Evolutionary conservation across 2,888 invertebrate genomes (phyloP).

Genomic region (Trichopria drosophilae): DNA sequence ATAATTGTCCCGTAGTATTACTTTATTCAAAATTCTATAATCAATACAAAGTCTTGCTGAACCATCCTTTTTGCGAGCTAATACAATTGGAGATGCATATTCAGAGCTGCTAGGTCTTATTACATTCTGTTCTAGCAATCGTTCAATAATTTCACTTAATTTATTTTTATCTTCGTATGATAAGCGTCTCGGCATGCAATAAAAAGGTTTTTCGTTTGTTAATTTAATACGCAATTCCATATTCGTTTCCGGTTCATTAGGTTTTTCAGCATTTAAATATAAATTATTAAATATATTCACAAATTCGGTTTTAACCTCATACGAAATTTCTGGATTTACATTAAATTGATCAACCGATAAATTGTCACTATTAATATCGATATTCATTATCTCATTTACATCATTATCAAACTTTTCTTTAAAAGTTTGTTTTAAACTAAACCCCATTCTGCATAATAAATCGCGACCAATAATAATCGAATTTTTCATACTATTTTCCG

Average conservation of each 20-base stretch:
- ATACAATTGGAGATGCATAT: slow-evolving; percentile 15
- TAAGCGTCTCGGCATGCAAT: slow-evolving; percentile 10
- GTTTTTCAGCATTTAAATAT: slow-evolving; percentile 8
- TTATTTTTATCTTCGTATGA: too few species aligned
- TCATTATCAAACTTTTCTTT: too few species aligned
- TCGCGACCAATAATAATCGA: slow-evolving; percentile 21
- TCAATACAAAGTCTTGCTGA: slow-evolving; percentile 16
- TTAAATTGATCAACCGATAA: too few species aligned
- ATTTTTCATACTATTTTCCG: slow-evolving; percentile 23
- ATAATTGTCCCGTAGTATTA: slow-evolving; percentile 23
- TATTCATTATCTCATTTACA: too few species aligned
- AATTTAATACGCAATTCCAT: slow-evolving; percentile 28
- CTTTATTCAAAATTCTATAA: slow-evolving; percentile 16
- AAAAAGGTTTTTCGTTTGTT: slow-evolving; percentile 29
- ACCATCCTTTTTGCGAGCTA: slow-evolving; percentile 12
- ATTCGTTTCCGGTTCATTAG: not conserved
- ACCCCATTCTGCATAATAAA: slow-evolving; percentile 8
- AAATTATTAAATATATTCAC: slow-evolving; percentile 8
- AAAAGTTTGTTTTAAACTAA: too few species aligned
- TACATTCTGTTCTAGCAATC: too few species aligned
- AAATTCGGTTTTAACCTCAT: too few species aligned
- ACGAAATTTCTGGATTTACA: too few species aligned
- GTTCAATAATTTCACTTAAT: too few species aligned
- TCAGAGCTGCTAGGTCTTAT: too few species aligned
- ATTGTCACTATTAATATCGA: too few species aligned